Evolutionary conservation across 2,113 vertebrate species (phyloP).

Genomic region (Anseranas semipalmata): DNA sequence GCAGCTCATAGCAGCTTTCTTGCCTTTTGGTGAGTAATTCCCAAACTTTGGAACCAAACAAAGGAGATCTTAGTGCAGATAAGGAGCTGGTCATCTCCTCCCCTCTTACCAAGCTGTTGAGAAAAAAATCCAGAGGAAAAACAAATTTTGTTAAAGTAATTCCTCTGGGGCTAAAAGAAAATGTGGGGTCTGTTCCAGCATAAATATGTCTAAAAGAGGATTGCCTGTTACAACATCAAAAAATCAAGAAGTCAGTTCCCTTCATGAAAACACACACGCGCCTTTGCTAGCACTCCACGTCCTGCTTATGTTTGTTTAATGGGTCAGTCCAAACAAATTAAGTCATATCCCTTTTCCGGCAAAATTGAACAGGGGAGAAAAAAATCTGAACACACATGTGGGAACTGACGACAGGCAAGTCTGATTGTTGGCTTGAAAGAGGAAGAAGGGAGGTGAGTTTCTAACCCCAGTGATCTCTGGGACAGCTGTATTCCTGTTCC

Average conservation of each 20-base stretch:
- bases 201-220: background rate
- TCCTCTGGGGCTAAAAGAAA: background rate
- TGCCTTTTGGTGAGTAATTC: background rate
- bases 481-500: background rate
- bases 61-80: background rate
- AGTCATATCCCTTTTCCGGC: background rate
- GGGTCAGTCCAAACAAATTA: background rate
- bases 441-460: background rate
- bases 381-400: background rate
- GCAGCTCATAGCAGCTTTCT: background rate
- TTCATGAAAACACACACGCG: background rate
- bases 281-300: background rate
- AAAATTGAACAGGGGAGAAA: background rate
- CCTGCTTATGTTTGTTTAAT: constrained; percentile 10
- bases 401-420: background rate
- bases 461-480: background rate
- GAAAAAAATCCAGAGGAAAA: background rate
- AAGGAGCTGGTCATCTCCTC: background rate
- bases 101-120: background rate
- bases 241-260: background rate
- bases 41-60: background rate
- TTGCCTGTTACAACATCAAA: constrained; percentile 4
- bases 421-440: background rate
- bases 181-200: background rate
- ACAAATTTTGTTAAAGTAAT: background rate